Percentiles rank a stretch among this genome's conserved stretches.
These are phyloP conservation scores for Spea multiplicata DNA, from an alignment of 2,113 vertebrate genomes.

Conservation along the genomic window DNA sequence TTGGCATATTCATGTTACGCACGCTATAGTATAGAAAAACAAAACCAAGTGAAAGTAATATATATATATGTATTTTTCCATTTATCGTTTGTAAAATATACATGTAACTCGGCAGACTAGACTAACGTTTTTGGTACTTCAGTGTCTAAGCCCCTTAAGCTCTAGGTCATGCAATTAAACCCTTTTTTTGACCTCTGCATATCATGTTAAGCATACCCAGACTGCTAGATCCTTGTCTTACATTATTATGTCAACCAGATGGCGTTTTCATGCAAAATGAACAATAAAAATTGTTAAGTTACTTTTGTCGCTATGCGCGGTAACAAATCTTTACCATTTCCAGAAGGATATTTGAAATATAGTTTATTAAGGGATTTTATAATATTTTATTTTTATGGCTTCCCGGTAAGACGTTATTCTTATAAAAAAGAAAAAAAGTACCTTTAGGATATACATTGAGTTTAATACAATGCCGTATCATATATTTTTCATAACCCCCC, in stretches of 20 bases:
- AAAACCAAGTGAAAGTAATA: not conserved
- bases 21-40: no score
- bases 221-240: conserved; percentile 59
- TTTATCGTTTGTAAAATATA: not conserved
- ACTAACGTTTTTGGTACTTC: conserved; percentile 17
- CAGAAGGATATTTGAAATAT: not conserved
- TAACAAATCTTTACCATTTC: conserved; percentile 23
- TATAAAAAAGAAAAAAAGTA: no score
- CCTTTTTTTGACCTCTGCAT: conserved; percentile 66
- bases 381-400: not conserved
- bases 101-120: not conserved
- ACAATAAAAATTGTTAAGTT: conserved; percentile 54
- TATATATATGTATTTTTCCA: not conserved
- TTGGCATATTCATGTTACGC: no score
- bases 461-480: no score
- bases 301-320: conserved; percentile 53
- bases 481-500: no score
- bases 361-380: not conserved
- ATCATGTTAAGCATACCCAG: conserved; percentile 64
- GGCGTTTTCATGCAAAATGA: conserved; percentile 68
- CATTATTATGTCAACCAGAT: conserved; percentile 64
- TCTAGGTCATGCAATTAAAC: conserved; percentile 67
- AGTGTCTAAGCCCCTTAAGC: conserved; percentile 58
- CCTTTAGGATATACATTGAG: no score
- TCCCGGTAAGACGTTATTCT: no score